Base-by-base conservation (phyloP, 2,888 invertebrate species). In the Agrochola macilenta region DNA sequence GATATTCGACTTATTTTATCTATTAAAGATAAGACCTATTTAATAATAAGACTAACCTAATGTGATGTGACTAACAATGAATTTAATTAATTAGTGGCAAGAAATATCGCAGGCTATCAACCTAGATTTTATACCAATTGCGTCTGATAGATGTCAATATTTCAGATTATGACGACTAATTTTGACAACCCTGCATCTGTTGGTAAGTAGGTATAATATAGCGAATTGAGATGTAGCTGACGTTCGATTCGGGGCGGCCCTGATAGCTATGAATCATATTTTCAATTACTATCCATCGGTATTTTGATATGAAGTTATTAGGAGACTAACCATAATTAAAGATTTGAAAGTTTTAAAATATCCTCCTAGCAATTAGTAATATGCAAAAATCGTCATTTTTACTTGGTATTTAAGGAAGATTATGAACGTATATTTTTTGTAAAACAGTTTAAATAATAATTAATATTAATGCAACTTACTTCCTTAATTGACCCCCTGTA, bases 281-380 rank as follows among this genome's bases (percentile, higher is more conserved):
- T 89, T 87, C 86, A 88, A 86, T 89, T 83, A 84, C 74, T 63
- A 79, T 61, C 69, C 68, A 71, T 39, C 52, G 58, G 12, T 88
- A 81, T 86, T 88, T 79, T 82, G 82, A 81, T 86, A 85, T 84
- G 72, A 76, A 86, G 81, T 79, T 84, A 82, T 86, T 77, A 86
- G 57, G 17, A 66, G 8, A 74, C 49, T 49, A 26, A 5, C 66
- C 3, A 58, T 72, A 74, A 77, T 57, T 70, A 69, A 23, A 73
- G 65, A 71, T 57, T 46, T 8, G 11, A 49, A 65, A 35, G 26
- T 49, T 30, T 23, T 20, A 26, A 77, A 26, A 20, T 1, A 35
- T 64, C 11, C 26, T 58, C 2, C 23, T 8, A 66, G n/a, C 60
- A 52, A 60, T 57, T 57, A 69, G 5, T 7, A 49, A 20, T 20